A percentile compares a stretch with the other conserved stretches of the same genome.
These are phyloP conservation scores for Protosalanx chinensis DNA, from an alignment of 2,797 vertebrate species.

Conservation along the genomic window DNA sequence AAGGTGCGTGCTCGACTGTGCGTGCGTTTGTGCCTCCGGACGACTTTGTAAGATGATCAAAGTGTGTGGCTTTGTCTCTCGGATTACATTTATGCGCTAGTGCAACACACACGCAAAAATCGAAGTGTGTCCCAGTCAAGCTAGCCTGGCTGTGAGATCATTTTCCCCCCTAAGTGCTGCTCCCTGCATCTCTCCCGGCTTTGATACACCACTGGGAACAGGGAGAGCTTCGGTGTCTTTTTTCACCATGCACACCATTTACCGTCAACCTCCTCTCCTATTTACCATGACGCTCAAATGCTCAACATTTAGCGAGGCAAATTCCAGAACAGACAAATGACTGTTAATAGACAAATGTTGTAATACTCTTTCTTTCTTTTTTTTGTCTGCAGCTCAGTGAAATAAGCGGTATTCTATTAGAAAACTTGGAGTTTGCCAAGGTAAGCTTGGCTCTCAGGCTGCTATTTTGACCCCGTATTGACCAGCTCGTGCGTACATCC, in stretches of 20 bases:
- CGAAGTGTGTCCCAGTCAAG: neutral
- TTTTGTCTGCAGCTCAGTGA: constrained; percentile 83
- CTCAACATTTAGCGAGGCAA: too few relatives aligned
- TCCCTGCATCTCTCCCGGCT: neutral
- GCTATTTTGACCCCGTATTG: neutral
- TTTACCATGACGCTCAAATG: neutral
- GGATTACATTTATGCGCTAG: neutral
- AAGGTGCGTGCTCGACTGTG: constrained; percentile 73
- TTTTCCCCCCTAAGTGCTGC: neutral
- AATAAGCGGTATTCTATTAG: constrained; percentile 85
- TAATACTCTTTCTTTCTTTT: constrained; percentile 10
- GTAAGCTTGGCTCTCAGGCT: constrained; percentile 60
- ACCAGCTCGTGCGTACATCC: neutral
- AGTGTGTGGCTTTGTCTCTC: neutral
- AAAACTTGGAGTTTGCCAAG: constrained; percentile 98
- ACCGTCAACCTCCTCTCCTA: neutral
- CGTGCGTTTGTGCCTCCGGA: neutral
- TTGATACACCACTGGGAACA: constrained; percentile 4
- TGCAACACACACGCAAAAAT: neutral
- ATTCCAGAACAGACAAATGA: neutral
- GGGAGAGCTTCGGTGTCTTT: neutral
- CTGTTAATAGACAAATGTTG: neutral
- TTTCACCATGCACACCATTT: neutral
- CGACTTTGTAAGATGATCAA: constrained; percentile 2
- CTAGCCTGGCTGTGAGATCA: neutral